Base-by-base conservation (phyloP, 2,797 vertebrate genomes). In the Ctenosaura bakeri region DNA sequence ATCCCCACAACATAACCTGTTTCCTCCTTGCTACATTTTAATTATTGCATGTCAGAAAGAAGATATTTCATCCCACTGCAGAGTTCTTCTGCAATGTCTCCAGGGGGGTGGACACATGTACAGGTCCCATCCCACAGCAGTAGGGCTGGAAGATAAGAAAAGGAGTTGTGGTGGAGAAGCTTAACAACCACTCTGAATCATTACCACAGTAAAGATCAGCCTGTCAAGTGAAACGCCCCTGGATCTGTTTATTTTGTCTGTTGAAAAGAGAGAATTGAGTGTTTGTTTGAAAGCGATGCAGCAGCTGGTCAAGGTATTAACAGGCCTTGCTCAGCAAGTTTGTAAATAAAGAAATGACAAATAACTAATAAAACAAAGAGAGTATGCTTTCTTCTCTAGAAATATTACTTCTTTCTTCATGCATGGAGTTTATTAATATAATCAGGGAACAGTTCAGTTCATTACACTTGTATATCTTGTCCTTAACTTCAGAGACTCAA, bases 1-100 rank as follows among this genome's bases (percentile, higher is more conserved):
- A 84, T 87, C 85, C 0, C 0, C 16, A 77, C 90, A 84, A 81
- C 84, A 89, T 92, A 92, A 83, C 88, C 87, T 83, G 35, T 29
- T 87, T 78, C 35, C 66, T 91, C 90, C 94, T 88, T 35, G 46
- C 42, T 86, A 86, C 92, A 90, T 94, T 93, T 95, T 90, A 94
- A 95, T 95, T 89, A 90, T 91, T 86, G 1, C 64, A 71, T 85
- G 66, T 0, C 0, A 88, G 78, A 56, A 62, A 1, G 54, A 52
- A 88, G 56, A 93, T 87, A 83, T 83, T 73, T 83, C 50, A 83
- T 71, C 52, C 88, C 20, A 20, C 84, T 16, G 79, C 85, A 89
- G 84, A 56, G 90, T 89, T 0, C 1, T 52, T 42, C 91, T 50
- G 38, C 85, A 78, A 79, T 85, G 14, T 92, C 78, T 90, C 46